phyloP scores from a whole-genome alignment of 2,888 invertebrate species.

The Drosophila siamana region DNA sequence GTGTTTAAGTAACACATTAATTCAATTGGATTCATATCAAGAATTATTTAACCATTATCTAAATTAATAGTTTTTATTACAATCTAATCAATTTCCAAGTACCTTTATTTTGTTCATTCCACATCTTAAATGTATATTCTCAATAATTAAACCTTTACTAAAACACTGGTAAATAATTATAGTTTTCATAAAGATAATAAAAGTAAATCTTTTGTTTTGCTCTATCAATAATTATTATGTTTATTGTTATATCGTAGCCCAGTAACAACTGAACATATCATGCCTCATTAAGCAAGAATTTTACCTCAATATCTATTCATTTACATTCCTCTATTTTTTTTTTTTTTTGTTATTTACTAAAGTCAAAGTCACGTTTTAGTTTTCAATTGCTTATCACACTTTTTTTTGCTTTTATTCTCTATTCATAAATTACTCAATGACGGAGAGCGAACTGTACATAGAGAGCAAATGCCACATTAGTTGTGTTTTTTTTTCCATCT shows the following conservation, averaged over 20 bases:
- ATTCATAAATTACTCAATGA: slow-evolving; percentile 41
- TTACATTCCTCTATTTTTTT: not conserved
- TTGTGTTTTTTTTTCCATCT: slow-evolving; percentile 21
- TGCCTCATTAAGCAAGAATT: slow-evolving; percentile 29
- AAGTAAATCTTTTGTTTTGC: not conserved
- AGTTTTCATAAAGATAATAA: not conserved
- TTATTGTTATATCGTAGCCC: slow-evolving; percentile 2
- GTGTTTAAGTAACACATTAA: too few relatives aligned
- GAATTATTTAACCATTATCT: too few relatives aligned
- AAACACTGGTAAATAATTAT: too few relatives aligned
- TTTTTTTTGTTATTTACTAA: slow-evolving; percentile 1
- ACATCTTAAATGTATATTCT: too few relatives aligned
- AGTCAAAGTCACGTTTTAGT: slow-evolving; percentile 33
- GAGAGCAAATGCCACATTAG: slow-evolving; percentile 11
- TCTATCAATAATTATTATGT: not conserved
- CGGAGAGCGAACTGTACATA: slow-evolving; percentile 14
- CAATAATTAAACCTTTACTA: too few relatives aligned
- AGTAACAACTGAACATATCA: slow-evolving; percentile 12
- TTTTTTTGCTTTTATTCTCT: slow-evolving; percentile 12
- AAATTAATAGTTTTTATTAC: too few relatives aligned
- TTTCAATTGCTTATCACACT: slow-evolving; percentile 42
- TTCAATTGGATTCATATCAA: too few relatives aligned
- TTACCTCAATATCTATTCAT: slow-evolving; percentile 17
- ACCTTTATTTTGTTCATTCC: too few relatives aligned
- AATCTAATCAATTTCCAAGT: too few relatives aligned